Percentiles rank a stretch among this genome's conserved stretches.
These are phyloP conservation scores for Picus viridis DNA, from an alignment of 2,797 vertebrate genomes.

Conservation along the genomic window DNA sequence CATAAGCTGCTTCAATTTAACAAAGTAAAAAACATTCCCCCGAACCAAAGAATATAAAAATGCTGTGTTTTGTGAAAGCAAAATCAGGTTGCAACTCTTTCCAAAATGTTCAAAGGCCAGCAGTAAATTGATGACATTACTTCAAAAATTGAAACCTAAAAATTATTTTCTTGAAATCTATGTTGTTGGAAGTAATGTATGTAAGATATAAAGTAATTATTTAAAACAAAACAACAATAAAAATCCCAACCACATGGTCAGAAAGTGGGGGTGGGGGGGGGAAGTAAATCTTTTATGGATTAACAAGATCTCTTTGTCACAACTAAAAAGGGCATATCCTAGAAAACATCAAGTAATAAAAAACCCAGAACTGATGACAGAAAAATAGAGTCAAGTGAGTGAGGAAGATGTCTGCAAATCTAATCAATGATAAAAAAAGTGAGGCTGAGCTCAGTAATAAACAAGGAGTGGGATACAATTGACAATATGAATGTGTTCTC, in stretches of 20 bases:
- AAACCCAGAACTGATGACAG: neutral
- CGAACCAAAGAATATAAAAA: neutral
- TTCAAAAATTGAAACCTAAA: neutral
- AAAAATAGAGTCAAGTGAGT: neutral
- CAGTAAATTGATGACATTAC: neutral
- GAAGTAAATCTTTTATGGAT: neutral
- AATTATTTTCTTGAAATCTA: neutral
- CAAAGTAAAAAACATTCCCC: neutral
- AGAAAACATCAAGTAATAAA: neutral
- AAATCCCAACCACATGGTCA: neutral
- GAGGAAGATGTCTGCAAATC: neutral
- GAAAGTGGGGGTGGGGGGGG: neutral
- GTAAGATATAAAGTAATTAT: neutral
- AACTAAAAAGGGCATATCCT: neutral
- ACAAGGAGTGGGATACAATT: neutral
- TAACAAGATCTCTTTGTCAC: neutral
- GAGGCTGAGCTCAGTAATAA: neutral
- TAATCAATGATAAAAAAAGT: neutral
- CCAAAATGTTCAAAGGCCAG: neutral
- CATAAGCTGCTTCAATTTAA: neutral
- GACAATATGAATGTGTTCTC: fast-evolving
- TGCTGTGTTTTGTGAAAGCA: neutral
- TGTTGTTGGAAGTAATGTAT: neutral
- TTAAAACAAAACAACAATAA: neutral
- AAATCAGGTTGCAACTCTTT: neutral